Evolutionary conservation across 2,113 vertebrate species (phyloP).

Genomic region (Indicator maculatus): DNA sequence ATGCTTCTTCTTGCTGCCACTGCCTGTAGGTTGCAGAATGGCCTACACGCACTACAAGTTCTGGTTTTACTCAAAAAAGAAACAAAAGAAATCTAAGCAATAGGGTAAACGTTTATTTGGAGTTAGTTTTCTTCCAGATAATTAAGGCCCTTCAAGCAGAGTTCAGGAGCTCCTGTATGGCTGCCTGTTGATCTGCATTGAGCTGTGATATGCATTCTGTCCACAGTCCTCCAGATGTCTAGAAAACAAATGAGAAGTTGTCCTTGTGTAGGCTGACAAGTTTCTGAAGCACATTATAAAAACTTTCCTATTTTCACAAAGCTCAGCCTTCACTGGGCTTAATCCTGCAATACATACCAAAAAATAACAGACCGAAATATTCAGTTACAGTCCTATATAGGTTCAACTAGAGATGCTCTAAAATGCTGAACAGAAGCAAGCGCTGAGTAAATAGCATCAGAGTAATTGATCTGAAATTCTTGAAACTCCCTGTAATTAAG

Average conservation of each 20-base stretch:
- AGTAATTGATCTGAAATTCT: background rate
- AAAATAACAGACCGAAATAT: background rate
- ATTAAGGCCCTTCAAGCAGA: constrained; percentile 86
- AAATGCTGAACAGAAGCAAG: background rate
- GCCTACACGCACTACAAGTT: constrained; percentile 78
- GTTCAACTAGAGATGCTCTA: background rate
- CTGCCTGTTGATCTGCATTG: constrained; percentile 93
- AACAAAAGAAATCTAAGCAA: constrained; percentile 86
- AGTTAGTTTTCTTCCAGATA: constrained; percentile 80
- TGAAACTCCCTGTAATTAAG: background rate
- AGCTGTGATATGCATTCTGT: constrained; percentile 93
- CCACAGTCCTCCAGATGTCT: constrained; percentile 95
- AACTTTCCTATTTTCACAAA: background rate
- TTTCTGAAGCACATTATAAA: background rate
- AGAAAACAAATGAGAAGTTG: constrained; percentile 1
- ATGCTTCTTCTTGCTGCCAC: constrained; percentile 61
- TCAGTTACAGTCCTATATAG: background rate
- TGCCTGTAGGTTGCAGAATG: constrained; percentile 69
- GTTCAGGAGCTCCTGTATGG: constrained; percentile 95
- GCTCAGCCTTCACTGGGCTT: background rate
- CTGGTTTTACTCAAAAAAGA: constrained; percentile 81
- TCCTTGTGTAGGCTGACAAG: background rate
- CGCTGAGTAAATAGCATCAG: background rate
- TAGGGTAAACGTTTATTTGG: constrained; percentile 85
- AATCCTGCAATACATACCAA: background rate